Base-by-base conservation (phyloP, 1,140 invertebrate species). In the Rhizoglyphus robini region DNA sequence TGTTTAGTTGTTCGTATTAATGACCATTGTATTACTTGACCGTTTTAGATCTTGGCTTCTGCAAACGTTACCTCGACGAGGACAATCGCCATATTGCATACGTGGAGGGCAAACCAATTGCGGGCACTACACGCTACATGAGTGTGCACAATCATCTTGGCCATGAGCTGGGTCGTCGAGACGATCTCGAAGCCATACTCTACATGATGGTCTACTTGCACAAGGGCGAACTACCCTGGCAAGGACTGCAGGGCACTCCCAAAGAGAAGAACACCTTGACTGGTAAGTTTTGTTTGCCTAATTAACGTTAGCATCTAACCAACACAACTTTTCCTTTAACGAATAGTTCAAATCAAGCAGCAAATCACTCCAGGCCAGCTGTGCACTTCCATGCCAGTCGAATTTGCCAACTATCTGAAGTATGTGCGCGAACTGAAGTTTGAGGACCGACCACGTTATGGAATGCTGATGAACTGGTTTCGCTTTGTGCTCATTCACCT, bases 121-220 rank as follows among this genome's bases (percentile, higher is more conserved):
- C 83, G 71, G 81, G 81, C 47, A 83, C 81, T 30, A 81, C 81
- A 11, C 65, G 73, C 8, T 73, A 73, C 46, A 73, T 74, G 68
- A 67, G 64, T 63, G 70, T 73, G 34, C 68, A 71, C 48, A 67
- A 72, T 18, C 71, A 74, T 61, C 36, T 66, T 18, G 72, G 72
- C 27, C 61, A 47, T 18, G 96, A 99, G 81, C 96, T 99, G 86
- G 97, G 93, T 75, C 84, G 96, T 76, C 83, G 96, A 76, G 96
- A 99, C 80, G 96, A 99, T 81, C 81, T 99, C 75, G 96, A 99
- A 80, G 95, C 96, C 64, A 80, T 99, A 70, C 96, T 96, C 68
- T 96, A 99, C 81, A 99, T 99, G 95, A 98, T 99, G 81, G 98
- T 99, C 94, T 99, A 99, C 82, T 99, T 99, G 80, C 82, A 99